Evolutionary conservation across 2,797 vertebrate species (phyloP).

Genomic region (Champsocephalus esox): DNA sequence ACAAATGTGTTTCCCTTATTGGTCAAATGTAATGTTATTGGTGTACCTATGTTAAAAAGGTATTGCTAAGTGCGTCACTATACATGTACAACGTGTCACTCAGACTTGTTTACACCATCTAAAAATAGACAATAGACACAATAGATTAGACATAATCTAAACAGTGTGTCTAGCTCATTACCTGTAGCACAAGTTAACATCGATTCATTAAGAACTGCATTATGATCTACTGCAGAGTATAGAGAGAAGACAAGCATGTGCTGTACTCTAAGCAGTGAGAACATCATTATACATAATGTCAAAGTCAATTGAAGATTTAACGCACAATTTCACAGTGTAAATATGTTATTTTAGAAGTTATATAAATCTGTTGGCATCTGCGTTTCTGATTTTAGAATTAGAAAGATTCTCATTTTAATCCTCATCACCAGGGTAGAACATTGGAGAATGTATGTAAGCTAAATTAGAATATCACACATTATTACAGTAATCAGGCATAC

Average conservation of each 20-base stretch:
- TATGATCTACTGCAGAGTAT: background rate
- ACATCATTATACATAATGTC: constrained; percentile 16
- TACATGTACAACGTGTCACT: background rate
- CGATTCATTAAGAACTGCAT: background rate
- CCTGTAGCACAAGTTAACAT: background rate
- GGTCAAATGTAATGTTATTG: too few species aligned
- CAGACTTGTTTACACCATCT: background rate
- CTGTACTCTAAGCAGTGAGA: constrained; percentile 13
- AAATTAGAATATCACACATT: background rate
- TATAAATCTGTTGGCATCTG: constrained; percentile 23
- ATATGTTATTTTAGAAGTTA: constrained; percentile 3
- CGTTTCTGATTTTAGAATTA: constrained; percentile 17
- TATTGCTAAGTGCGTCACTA: background rate
- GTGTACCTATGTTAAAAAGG: too few species aligned
- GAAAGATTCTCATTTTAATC: constrained; percentile 19
- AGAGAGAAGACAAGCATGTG: constrained; percentile 8
- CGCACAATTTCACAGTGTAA: constrained; percentile 27
- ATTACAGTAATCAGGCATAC: background rate
- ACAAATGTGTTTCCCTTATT: too few species aligned
- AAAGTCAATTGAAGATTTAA: constrained; percentile 33
- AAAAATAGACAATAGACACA: too few species aligned
- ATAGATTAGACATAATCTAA: too few species aligned
- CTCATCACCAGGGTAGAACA: background rate
- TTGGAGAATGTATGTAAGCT: background rate
- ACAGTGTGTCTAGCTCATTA: background rate